Evolutionary conservation across 2,797 vertebrate genomes (phyloP).

Genomic region (Cyclopterus lumpus): DNA sequence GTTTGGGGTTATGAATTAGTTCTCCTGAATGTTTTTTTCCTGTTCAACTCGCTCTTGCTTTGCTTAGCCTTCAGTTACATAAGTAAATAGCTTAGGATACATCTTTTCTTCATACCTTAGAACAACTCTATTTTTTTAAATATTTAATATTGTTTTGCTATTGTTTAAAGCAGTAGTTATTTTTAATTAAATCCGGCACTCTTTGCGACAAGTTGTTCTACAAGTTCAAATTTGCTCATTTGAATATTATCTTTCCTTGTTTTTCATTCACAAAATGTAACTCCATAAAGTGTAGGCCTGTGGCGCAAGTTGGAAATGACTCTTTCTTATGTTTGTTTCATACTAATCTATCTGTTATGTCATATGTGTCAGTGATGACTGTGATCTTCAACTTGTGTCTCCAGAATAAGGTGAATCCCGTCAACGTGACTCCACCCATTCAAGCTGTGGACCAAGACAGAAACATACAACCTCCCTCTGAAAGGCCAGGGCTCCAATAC

Average conservation of each 20-base stretch:
- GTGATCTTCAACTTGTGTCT: constrained; percentile 32
- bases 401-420: constrained; percentile 91
- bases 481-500: constrained; percentile 93
- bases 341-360: not conserved
- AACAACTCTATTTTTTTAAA: not conserved
- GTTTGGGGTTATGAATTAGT: not conserved
- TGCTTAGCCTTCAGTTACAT: constrained; percentile 6
- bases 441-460: constrained; percentile 95
- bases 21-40: not conserved
- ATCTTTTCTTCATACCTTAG: not conserved
- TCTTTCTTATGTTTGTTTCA: not conserved
- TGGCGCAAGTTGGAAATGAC: not conserved
- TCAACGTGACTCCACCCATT: constrained; percentile 93
- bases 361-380: not conserved
- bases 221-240: constrained; percentile 2
- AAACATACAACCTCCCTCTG: constrained; percentile 94
- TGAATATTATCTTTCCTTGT: not conserved
- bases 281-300: not conserved
- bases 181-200: constrained; percentile 6
- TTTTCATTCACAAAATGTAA: constrained; percentile 9
- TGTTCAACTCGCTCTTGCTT: constrained; percentile 3
- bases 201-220: not conserved
- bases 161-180: not conserved
- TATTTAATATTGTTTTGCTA: not conserved
- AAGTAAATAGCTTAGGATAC: constrained; percentile 7